Conservation (phyloP, 1,140 invertebrate genomes). For the Aphaenogaster ashmeadi region DNA sequence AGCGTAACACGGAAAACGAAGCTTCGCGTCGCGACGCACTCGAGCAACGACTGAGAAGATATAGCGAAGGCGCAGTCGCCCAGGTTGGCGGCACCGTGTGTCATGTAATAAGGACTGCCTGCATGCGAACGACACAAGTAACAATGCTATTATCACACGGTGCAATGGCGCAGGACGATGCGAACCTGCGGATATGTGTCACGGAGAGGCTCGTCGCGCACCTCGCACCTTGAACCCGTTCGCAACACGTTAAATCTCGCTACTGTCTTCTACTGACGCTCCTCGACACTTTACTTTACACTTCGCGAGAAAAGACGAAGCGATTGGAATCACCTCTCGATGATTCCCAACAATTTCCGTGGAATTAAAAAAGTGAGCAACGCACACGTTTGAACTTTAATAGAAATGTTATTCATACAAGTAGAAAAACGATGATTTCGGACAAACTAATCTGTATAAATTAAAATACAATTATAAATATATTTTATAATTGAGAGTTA, state of each 20-base stretch:
- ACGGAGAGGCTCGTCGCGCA: constrained; percentile 64
- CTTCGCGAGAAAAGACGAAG: constrained; percentile 10
- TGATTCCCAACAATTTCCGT: neutral
- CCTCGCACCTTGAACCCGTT: constrained; percentile 73
- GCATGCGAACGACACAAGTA: constrained; percentile 76
- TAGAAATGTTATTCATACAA: neutral
- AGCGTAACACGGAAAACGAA: constrained; percentile 57
- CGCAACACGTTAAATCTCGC: constrained; percentile 18
- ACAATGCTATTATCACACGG: constrained; percentile 85
- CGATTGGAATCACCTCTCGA: constrained; percentile 12
- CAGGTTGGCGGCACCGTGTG: constrained; percentile 78
- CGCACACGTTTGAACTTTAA: neutral
- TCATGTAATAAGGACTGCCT: constrained; percentile 83
- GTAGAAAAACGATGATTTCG: neutral
- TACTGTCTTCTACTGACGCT: neutral
- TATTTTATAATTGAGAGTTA: neutral
- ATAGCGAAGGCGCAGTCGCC: constrained; percentile 71
- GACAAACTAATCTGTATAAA: neutral
- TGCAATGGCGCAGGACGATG: constrained; percentile 81
- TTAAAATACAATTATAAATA: neutral
- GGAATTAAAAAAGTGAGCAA: neutral
- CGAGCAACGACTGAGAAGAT: constrained; percentile 84
- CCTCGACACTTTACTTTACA: neutral
- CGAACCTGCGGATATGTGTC: constrained; percentile 72
- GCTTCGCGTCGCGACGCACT: constrained; percentile 75